A percentile compares a stretch with the other conserved stretches of the same genome.
These are phyloP conservation scores for Gymnopithys bicolor DNA, from an alignment of 2,797 vertebrate species.

Conservation along the genomic window DNA sequence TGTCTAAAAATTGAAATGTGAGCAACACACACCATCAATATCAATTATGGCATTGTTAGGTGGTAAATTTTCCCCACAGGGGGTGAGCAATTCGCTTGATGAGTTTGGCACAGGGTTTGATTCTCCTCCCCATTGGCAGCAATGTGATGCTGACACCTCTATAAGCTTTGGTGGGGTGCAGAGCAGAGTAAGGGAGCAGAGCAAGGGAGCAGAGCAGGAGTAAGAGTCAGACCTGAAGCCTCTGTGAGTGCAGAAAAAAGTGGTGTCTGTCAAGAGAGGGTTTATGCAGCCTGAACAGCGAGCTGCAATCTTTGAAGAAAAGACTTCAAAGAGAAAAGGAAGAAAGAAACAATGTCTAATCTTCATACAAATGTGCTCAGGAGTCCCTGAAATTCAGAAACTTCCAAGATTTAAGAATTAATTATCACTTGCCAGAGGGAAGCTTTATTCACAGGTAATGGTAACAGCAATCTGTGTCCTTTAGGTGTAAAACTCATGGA, in stretches of 20 bases:
- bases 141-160: neutral
- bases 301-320: conserved; percentile 73
- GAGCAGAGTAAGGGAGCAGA: neutral
- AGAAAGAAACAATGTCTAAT: conserved; percentile 79
- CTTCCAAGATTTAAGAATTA: conserved; percentile 79
- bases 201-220: neutral
- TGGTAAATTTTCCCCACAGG: conserved; percentile 52
- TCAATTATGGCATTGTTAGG: conserved; percentile 37
- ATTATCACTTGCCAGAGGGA: conserved; percentile 78
- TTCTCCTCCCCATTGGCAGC: neutral
- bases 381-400: conserved; percentile 72
- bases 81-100: conserved; percentile 35
- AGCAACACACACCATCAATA: conserved; percentile 11
- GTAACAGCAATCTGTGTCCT: conserved; percentile 57
- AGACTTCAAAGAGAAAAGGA: conserved; percentile 75
- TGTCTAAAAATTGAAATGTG: conserved; percentile 31
- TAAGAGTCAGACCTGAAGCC: neutral
- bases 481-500: conserved; percentile 73
- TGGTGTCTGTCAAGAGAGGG: conserved; percentile 34
- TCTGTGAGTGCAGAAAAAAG: conserved; percentile 48
- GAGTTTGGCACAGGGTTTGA: neutral
- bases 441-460: conserved; percentile 75
- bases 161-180: neutral
- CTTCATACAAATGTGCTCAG: conserved; percentile 76
- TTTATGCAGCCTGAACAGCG: conserved; percentile 60